Evolutionary conservation across 2,113 vertebrate species (phyloP), one percentile per base, ranked within the genome.

Genomic region (Chroicocephalus ridibundus): DNA sequence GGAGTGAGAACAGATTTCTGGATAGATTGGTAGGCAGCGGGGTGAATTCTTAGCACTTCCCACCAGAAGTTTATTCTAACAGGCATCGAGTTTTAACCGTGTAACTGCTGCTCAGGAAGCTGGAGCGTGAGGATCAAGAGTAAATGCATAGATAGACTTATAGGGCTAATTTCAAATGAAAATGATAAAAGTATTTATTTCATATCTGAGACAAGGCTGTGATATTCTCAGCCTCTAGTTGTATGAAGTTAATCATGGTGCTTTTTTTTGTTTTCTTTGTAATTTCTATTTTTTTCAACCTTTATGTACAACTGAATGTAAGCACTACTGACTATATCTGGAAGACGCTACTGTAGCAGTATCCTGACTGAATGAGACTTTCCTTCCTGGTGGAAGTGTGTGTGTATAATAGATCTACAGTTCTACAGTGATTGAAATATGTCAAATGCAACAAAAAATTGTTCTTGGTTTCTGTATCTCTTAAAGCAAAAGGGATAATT

Each of bases 1-100:
- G 91, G 95, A 97, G 93, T 93, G 96, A 97, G 86, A 97, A 95
- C 93, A 96, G 96, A 91, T 95, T 95, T 97, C 77, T 96, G 94
- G 90, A 96, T 96, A 92, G 96, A 94, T 95, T 61, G 58, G 93
- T 96, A 94, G 93, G 93, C 88, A 97, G 93, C 7, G 6, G 60
- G 90, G 88, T 96, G 92, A 96, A 94, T 95, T 97, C 95, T 97
- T 97, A 96, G 87, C 93, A 82, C 95, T 95, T 96, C 96, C 93
- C 95, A 95, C 94, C 86, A 96, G 92, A 94, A 95, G 76, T 96
- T 96, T 97, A 91, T 97, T 97, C 94, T 97, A 92, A 94, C 92
- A 95, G 90, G 61, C 27, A 6, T 72, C 0, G 0, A 13, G 32
- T 92, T 90, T 96, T 96, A 97, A 97, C 97, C 1, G 0, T 97